Base-by-base conservation (phyloP, 2,797 vertebrate species). In the Mus caroli region DNA sequence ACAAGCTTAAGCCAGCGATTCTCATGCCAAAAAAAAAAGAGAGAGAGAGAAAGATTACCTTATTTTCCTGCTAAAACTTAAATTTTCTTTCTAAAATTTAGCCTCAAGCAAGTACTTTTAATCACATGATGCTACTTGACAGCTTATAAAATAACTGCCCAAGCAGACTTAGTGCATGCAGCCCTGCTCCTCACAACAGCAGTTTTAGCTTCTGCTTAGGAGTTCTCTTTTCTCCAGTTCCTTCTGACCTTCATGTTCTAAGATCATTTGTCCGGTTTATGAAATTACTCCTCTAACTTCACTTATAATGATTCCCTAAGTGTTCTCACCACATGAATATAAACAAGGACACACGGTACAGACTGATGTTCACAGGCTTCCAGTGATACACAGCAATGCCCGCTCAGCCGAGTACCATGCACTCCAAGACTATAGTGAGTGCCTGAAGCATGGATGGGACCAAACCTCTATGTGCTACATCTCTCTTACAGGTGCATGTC, bases 111-210 rank as follows among this genome's bases (percentile, higher is more conserved):
- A 90, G 80, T 20, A 60, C 83, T 95, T 96, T 93, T 94, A 93
- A 83, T 95, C 28, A 95, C 24, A 94, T 91, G 92, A 96, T 97
- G 96, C 94, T 97, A 91, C 95, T 97, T 97, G 96, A 93, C 91
- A 50, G 69, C 93, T 94, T 92, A 58, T 79, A 84, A 94, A 96
- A 77, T 46, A 77, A 24, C 80, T 90, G 15, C 46, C 75, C 93
- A 26, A 22, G 54, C 71, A 87, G 7, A 80, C 86, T 96, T 94
- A 88, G 91, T 43, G 43, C 43, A 43, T 80, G 86, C 46, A 62
- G 14, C 62, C 8, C 80, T 93, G 60, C 90, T 40, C 67, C 71
- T 95, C 46, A 50, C 56, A 60, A 26, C 37, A 92, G 19, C 91
- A 83, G 94, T 95, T 83, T 88, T 90, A 37, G 46, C 31, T 88